phyloP scores from a whole-genome alignment of 2,888 invertebrate genomes.

The Malachius bipustulatus region DNA sequence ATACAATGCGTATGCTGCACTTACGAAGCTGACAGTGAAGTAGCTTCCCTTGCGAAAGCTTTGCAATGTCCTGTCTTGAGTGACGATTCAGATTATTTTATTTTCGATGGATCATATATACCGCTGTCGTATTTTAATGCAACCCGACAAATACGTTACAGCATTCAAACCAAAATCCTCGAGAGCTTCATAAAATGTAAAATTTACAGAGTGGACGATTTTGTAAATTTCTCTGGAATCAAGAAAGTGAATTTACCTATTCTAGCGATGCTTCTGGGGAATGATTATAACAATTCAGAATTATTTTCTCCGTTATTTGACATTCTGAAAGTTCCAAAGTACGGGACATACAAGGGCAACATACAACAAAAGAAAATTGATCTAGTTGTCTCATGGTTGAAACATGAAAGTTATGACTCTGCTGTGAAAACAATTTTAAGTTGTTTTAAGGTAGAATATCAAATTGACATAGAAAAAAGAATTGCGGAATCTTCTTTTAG shows the following conservation, averaged over 20 bases:
- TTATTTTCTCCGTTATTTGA: conserved; percentile 60
- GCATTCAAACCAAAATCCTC: conserved; percentile 18
- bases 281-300: conserved; percentile 67
- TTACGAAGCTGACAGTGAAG: conserved; percentile 83
- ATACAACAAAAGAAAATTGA: conserved; percentile 58
- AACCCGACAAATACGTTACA: conserved; percentile 27
- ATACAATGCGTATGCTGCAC: conserved; percentile 61
- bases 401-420: conserved; percentile 54
- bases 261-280: conserved; percentile 73
- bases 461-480: conserved; percentile 42
- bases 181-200: conserved; percentile 49
- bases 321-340: conserved; percentile 48
- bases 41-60: conserved; percentile 67
- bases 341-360: conserved; percentile 39
- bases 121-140: conserved; percentile 57
- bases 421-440: conserved; percentile 57
- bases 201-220: conserved; percentile 58
- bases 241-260: conserved; percentile 60
- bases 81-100: conserved; percentile 89
- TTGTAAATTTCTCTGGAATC: conserved; percentile 55
- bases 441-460: conserved; percentile 44
- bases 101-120: conserved; percentile 74
- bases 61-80: conserved; percentile 79
- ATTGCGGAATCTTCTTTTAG: conserved; percentile 52
- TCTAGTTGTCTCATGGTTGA: conserved; percentile 63